Percentiles rank a stretch among this genome's conserved stretches.
phyloP scores from a whole-genome alignment of 2,113 vertebrate genomes.

The Nycticebus coucang region DNA sequence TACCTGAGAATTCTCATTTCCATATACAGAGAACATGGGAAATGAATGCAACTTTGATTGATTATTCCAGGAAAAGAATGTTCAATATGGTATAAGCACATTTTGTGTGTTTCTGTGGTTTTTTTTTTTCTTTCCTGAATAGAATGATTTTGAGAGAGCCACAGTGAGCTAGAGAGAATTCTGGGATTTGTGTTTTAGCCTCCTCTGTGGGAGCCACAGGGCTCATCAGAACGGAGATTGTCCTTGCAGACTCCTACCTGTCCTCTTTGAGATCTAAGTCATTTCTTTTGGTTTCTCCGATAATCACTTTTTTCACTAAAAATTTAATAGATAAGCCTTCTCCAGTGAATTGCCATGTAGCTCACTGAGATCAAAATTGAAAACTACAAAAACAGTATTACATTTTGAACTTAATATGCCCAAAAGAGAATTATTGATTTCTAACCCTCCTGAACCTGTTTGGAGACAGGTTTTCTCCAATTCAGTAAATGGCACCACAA shows the following conservation, averaged over 20 bases:
- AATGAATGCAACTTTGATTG: constrained; percentile 55
- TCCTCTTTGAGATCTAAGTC: not conserved
- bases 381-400: constrained; percentile 41
- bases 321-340: constrained; percentile 52
- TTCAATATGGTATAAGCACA: not conserved
- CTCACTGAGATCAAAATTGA: constrained; percentile 54
- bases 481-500: not conserved
- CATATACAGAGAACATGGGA: constrained; percentile 50
- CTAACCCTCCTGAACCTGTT: not conserved
- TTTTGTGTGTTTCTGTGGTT: not conserved
- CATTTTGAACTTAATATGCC: constrained; percentile 30
- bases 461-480: constrained; percentile 19
- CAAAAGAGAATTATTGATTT: constrained; percentile 56
- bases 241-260: not conserved
- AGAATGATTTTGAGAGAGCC: not conserved
- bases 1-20: constrained; percentile 57
- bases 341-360: constrained; percentile 20
- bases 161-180: not conserved
- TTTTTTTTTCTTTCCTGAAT: constrained; percentile 10
- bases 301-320: constrained; percentile 53
- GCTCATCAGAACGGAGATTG: not conserved
- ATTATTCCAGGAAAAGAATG: constrained; percentile 39
- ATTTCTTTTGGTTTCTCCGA: constrained; percentile 34
- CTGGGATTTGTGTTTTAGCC: not conserved
- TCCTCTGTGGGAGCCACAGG: not conserved